phyloP scores from a whole-genome alignment of 1,140 invertebrate species.

The Notospermus geniculatus region DNA sequence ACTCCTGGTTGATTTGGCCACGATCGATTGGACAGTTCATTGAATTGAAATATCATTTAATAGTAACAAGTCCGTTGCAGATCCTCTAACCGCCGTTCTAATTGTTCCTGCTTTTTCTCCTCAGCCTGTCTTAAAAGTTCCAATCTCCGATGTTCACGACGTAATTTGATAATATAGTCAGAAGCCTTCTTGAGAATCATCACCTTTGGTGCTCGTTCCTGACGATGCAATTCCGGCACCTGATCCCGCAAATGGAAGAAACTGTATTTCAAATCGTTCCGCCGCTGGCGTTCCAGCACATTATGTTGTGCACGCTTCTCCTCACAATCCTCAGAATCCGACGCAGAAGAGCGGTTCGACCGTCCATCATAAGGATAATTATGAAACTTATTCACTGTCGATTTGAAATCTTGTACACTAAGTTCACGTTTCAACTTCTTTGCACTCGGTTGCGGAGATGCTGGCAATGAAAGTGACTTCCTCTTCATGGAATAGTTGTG shows the following conservation, averaged over 20 bases:
- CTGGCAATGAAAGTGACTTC: constrained; percentile 12
- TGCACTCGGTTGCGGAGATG: constrained; percentile 13
- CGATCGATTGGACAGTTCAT: too few species aligned
- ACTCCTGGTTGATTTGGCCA: too few species aligned
- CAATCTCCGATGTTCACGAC: constrained; percentile 57
- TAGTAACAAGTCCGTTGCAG: constrained; percentile 18
- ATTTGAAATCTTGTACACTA: constrained; percentile 35
- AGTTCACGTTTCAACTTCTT: constrained; percentile 36
- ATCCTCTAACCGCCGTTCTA: constrained; percentile 27
- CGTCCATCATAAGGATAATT: constrained; percentile 37
- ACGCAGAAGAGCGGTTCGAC: constrained; percentile 50
- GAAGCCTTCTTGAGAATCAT: constrained; percentile 77
- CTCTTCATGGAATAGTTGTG: neutral
- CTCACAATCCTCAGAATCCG: constrained; percentile 63
- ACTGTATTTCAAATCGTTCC: constrained; percentile 76
- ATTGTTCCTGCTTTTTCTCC: constrained; percentile 52
- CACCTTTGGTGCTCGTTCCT: constrained; percentile 82
- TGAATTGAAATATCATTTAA: neutral
- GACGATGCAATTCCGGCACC: constrained; percentile 73
- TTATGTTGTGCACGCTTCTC: constrained; percentile 84
- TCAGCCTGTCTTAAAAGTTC: constrained; percentile 51
- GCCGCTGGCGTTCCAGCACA: constrained; percentile 82
- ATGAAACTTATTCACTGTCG: constrained; percentile 39
- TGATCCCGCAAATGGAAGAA: constrained; percentile 76
- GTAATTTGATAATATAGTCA: constrained; percentile 67